Base-by-base conservation (phyloP, 2,888 invertebrate genomes). In the Euclidia mi region DNA sequence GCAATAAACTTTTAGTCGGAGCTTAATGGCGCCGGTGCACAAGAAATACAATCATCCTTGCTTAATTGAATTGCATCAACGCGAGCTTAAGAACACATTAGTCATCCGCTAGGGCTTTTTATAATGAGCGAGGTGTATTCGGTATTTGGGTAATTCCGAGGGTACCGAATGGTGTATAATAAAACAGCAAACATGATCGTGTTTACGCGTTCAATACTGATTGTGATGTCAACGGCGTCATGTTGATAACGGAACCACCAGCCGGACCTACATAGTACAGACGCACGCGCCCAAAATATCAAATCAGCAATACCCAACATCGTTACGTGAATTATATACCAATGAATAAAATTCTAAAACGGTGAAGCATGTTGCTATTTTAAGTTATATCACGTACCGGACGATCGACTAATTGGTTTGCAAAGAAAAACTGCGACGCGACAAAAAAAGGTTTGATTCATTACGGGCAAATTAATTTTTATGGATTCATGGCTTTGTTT, bases 291-390 rank as follows among this genome's bases (percentile, higher is more conserved):
- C 68, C 62, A 70, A 79, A 78, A 79, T 85, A 47, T 66, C 64
- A 59, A 78, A 79, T 73, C 61, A 55, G 62, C 56, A 58, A 63
- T 52, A 66, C 58, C 71, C 64, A 62, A 69, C 66, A 68, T 62
- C 50, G 72, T 81, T 85, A 86, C 84, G 82, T 84, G 85, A 74
- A 71, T 78, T 79, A 75, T 79, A 80, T 81, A 71, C 65, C 59
- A 74, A 70, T 68, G 45, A 64, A 65, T 71, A 71, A 75, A 62
- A 46, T 14, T 59, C 63, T 72, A 66, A 77, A 80, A 76, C 49
- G 43, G 61, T 68, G 53, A 56, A 65, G 62, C 70, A 65, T 60
- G 50, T 52, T 61, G 47, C 49, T 76, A 68, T 63, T 62, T 65
- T 45, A 66, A 69, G 65, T 82, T 78, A 79, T 71, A 81, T 81